Evolutionary conservation across 2,113 vertebrate species (phyloP), one percentile per base, ranked within the genome.

Genomic region (Tricholaema leucomelas): DNA sequence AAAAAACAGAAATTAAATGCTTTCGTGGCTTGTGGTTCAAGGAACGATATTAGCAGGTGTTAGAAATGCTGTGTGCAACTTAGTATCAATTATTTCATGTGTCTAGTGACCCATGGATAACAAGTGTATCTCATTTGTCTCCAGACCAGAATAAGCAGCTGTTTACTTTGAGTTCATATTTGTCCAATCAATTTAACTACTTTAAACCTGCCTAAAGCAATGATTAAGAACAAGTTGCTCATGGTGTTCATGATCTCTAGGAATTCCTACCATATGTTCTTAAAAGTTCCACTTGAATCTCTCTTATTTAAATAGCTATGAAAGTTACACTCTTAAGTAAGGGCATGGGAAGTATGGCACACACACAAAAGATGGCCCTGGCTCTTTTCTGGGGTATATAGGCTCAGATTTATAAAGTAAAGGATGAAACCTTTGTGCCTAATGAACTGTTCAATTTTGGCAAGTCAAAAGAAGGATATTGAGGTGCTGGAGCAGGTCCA

Each of bases 221-320:
- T 94, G 88, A 87, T 66, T 85, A 94, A 90, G 88, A 96, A 72
- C 59, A 91, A 80, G 74, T 83, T 93, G 91, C 85, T 50, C 77
- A 5, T 67, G 81, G 87, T 96, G 63, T 84, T 95, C 79, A 95
- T 96, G 79, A 96, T 95, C 74, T 59, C 42, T 95, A 69, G 64
- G 80, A 92, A 77, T 95, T 96, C 95, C 71, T 92, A 40, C 83
- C 59, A 84, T 84, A 79, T 94, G 80, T 91, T 67, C 78, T 94
- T 85, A 89, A 86, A 87, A 84, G 70, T 92, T 85, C 70, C 87
- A 35, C 55, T 87, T 64, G 81, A 87, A 61, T 93, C 56, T 94
- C 73, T 35, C 38, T 91, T 97, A 93, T 96, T 96, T 93, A 94
- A 97, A 96, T 95, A 94, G 83, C 74, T 90, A 2, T 72, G 46